These are phyloP conservation scores for Hyperoplus immaculatus DNA, from an alignment of 2,797 vertebrate species.

Conservation along the genomic window DNA sequence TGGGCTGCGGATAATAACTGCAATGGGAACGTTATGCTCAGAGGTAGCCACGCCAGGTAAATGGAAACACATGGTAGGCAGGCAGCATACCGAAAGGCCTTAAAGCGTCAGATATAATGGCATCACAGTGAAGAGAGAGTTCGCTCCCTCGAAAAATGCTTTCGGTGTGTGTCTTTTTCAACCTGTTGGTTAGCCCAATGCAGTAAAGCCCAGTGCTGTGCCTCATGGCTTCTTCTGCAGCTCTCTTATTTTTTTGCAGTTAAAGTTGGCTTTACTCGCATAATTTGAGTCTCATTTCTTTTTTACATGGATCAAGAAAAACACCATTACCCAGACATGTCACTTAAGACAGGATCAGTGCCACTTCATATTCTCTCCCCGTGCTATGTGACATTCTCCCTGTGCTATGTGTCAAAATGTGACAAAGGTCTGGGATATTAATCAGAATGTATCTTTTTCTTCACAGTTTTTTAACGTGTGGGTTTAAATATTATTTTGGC, in stretches of 20 bases:
- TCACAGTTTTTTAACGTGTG: background rate
- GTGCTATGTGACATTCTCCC: background rate
- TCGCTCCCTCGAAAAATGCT: constrained; percentile 47
- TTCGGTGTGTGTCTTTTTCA: constrained; percentile 55
- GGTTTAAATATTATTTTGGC: background rate
- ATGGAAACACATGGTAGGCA: constrained; percentile 83
- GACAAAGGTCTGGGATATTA: background rate
- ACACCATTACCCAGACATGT: constrained; percentile 16
- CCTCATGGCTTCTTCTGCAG: constrained; percentile 23
- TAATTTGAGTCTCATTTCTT: constrained; percentile 24
- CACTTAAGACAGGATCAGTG: constrained; percentile 11
- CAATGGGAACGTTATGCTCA: constrained; percentile 72
- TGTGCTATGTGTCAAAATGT: background rate
- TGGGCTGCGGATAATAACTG: constrained; percentile 72
- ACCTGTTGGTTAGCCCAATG: constrained; percentile 44
- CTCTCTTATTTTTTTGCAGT: constrained; percentile 13
- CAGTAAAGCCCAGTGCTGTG: constrained; percentile 22
- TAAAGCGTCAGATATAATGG: constrained; percentile 47
- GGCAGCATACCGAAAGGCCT: constrained; percentile 28
- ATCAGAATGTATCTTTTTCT: background rate
- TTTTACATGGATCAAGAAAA: constrained; percentile 46
- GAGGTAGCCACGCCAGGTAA: constrained; percentile 80
- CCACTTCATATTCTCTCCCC: background rate
- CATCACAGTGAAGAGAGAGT: constrained; percentile 44
- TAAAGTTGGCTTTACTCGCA: constrained; percentile 4